Percentiles rank a stretch among this genome's conserved stretches.
phyloP scores from a whole-genome alignment of 2,888 invertebrate species.

The Zygogramma bicolorata region DNA sequence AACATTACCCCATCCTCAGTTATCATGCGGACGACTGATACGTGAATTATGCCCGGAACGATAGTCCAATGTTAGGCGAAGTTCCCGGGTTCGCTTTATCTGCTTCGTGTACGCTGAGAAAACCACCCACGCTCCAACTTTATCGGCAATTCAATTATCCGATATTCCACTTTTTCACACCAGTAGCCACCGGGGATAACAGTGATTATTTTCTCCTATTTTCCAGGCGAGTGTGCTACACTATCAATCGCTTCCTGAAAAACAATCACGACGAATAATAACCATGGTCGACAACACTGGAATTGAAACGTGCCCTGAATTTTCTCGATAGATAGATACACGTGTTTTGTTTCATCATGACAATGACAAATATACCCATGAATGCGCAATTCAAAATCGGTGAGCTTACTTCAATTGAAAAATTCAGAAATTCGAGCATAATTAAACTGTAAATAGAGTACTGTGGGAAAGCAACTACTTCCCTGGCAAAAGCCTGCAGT shows the following conservation, averaged over 20 bases:
- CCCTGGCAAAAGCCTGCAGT: no score
- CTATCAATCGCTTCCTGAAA: not conserved
- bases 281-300: not conserved
- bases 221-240: no score
- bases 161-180: not conserved
- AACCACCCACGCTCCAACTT: not conserved
- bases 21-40: not conserved
- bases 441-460: no score
- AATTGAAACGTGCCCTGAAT: no score
- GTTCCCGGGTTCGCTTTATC: not conserved
- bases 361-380: no score
- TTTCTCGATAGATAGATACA: no score
- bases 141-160: not conserved
- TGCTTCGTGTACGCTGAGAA: not conserved
- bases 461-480: no score
- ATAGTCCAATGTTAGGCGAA: not conserved
- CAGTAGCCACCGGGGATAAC: not conserved
- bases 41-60: not conserved
- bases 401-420: no score
- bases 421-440: no score
- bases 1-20: no score
- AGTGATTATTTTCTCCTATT: not conserved
- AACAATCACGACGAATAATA: not conserved
- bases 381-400: no score
- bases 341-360: no score